Evolutionary conservation across 2,113 vertebrate species (phyloP), one percentile per base, ranked within the genome.

Genomic region (Nannobrachium achirus): DNA sequence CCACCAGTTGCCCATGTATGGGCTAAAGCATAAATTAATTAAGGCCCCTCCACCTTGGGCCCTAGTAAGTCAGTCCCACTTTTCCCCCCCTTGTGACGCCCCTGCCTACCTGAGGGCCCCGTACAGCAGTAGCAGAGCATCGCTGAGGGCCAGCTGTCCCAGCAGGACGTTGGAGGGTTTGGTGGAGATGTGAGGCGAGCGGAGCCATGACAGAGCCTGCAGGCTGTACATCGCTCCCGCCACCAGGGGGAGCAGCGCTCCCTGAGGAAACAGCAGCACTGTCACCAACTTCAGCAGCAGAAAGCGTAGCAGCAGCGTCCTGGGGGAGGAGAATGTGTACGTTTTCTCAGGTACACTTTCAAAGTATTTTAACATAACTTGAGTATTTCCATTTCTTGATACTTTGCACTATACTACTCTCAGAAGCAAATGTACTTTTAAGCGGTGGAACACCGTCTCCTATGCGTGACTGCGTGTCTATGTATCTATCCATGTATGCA

Each of bases 81-180:
- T n/a, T n/a, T n/a, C n/a, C n/a, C n/a, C n/a, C n/a, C n/a, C n/a
- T n/a, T n/a, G n/a, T n/a, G n/a, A n/a, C n/a, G n/a, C 6, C 61
- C 78, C 1, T 83, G 66, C 44, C 1, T 55, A 65, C n/a, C n/a
- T n/a, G n/a, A 7, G 74, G 1, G 1, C 20, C 73, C 82, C 90
- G 73, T 66, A 87, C 74, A 74, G 69, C 38, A 82, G 38, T 15
- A 87, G 66, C 0, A 93, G 87, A 9, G 71, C 0, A 52, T 94
- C 94, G 1, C 91, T 82, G 55, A 82, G 75, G 0, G 91, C 93
- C 56, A 95, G 88, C 72, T 91, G 92, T 0, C 80, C 70, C 53
- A 95, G 92, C 63, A 95, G 73, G 42, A 95, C 93, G 0, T 66
- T 45, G 2, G 92, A 93, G 65, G 90, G 89, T 69, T 95, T 96